Evolutionary conservation across 2,797 vertebrate genomes (phyloP).

Genomic region (Leptodactylus fallax): DNA sequence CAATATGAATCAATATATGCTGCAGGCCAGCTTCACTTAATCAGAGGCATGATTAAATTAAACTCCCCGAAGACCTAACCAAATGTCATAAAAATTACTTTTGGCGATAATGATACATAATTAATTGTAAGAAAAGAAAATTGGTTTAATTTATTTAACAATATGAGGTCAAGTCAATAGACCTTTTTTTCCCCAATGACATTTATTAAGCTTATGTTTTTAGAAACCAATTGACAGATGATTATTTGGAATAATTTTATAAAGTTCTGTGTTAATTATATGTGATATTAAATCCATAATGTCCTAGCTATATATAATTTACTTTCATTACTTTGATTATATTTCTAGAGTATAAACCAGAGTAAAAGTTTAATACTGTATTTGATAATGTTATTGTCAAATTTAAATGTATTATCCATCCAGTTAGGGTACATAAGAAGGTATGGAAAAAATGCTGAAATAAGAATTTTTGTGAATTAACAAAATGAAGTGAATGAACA

Average conservation of each 20-base stretch:
- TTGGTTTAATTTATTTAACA: constrained; percentile 79
- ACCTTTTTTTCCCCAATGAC: constrained; percentile 71
- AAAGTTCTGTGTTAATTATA: not conserved
- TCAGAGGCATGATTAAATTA: constrained; percentile 89
- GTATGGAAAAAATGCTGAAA: too few species aligned
- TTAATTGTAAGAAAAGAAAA: constrained; percentile 85
- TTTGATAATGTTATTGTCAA: too few species aligned
- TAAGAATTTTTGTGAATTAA: too few species aligned
- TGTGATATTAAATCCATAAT: not conserved
- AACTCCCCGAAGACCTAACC: constrained; percentile 84
- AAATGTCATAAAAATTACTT: constrained; percentile 93
- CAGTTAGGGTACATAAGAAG: too few species aligned
- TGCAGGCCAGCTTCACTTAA: constrained; percentile 84
- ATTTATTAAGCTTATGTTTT: constrained; percentile 62
- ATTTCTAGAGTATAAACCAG: too few species aligned
- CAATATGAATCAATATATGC: constrained; percentile 84
- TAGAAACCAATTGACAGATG: constrained; percentile 35
- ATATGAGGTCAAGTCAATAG: constrained; percentile 86
- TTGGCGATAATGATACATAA: constrained; percentile 84
- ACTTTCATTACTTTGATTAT: too few species aligned
- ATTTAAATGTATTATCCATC: too few species aligned
- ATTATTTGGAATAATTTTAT: constrained; percentile 45
- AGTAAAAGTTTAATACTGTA: too few species aligned
- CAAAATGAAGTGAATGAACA: too few species aligned
- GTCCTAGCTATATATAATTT: not conserved